A percentile compares a stretch with the other conserved stretches of the same genome.
Evolutionary conservation across 2,888 invertebrate genomes (phyloP).

Genomic region (Hirtodrosophila trivittata): DNA sequence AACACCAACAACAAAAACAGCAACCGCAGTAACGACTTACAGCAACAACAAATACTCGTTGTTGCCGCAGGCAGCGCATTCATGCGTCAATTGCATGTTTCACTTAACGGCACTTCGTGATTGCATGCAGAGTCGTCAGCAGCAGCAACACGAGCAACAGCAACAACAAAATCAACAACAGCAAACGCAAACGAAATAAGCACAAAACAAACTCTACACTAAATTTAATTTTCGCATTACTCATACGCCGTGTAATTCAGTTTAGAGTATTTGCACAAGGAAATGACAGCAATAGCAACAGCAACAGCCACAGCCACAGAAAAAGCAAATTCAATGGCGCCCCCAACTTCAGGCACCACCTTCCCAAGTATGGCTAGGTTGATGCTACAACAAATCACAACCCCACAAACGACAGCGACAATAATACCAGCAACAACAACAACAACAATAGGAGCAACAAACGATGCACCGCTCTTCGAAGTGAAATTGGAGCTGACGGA

Average conservation of each 20-base stretch:
- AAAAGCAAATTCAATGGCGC: constrained; percentile 21
- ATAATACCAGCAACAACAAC: constrained; percentile 20
- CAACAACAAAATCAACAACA: constrained; percentile 1
- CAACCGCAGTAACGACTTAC: constrained; percentile 15
- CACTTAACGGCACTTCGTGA: constrained; percentile 78
- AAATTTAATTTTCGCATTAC: constrained; percentile 80
- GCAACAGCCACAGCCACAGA: constrained; percentile 18
- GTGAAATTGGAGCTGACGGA: constrained; percentile 89
- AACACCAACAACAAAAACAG: constrained; percentile 32
- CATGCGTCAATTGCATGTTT: constrained; percentile 80
- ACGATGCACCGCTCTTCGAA: constrained; percentile 89
- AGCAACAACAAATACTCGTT: constrained; percentile 31
- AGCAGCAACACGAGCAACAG: constrained; percentile 11
- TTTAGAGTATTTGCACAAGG: constrained; percentile 81
- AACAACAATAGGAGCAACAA: constrained; percentile 28
- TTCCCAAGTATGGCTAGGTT: constrained; percentile 57
- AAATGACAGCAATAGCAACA: constrained; percentile 74
- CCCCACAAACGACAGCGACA: constrained; percentile 46
- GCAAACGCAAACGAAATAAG: constrained; percentile 63
- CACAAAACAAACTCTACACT: constrained; percentile 74
- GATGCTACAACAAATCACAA: constrained; percentile 69
- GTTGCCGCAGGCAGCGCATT: constrained; percentile 62
- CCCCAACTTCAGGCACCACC: constrained; percentile 34
- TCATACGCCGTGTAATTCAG: constrained; percentile 81
- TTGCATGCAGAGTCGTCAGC: constrained; percentile 65